A percentile compares a stretch with the other conserved stretches of the same genome.
Evolutionary conservation across 2,888 invertebrate species (phyloP).

Genomic region (Eilema caniola): DNA sequence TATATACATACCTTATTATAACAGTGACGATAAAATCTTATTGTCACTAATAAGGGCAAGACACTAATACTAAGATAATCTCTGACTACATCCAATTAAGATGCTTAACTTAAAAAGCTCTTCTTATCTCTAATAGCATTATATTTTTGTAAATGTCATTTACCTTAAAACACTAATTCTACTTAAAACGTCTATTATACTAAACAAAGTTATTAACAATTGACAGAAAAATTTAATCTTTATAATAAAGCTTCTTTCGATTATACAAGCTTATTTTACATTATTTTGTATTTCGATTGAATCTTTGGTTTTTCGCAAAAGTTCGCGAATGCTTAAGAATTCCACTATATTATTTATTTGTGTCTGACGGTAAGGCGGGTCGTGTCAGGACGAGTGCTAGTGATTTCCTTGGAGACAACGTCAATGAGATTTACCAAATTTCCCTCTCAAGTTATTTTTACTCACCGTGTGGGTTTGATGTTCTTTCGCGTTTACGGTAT

Average conservation of each 20-base stretch:
- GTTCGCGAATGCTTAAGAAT: constrained; percentile 42
- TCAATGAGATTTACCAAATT: constrained; percentile 60
- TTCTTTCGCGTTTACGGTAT: constrained; percentile 34
- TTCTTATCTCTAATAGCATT: constrained; percentile 9
- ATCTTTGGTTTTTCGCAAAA: constrained; percentile 36
- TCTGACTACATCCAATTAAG: constrained; percentile 25
- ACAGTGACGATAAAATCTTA: neutral
- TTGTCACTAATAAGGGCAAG: constrained; percentile 21
- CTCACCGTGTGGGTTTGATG: constrained; percentile 42
- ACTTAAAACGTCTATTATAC: neutral
- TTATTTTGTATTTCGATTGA: constrained; percentile 24
- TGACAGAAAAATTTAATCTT: neutral
- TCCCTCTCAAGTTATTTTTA: constrained; percentile 57
- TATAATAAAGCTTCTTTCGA: constrained; percentile 24
- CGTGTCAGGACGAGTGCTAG: constrained; percentile 48
- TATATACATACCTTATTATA: too few relatives aligned
- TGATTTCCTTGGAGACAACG: constrained; percentile 58
- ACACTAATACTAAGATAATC: constrained; percentile 23
- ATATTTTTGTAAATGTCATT: constrained; percentile 8
- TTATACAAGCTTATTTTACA: constrained; percentile 15
- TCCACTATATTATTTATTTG: constrained; percentile 50
- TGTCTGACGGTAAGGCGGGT: constrained; percentile 39
- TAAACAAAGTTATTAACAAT: neutral
- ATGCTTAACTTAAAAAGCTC: constrained; percentile 18
- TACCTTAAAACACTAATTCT: neutral